Base-by-base conservation (phyloP, 1,140 invertebrate genomes). In the Pogonomyrmex barbatus region DNA sequence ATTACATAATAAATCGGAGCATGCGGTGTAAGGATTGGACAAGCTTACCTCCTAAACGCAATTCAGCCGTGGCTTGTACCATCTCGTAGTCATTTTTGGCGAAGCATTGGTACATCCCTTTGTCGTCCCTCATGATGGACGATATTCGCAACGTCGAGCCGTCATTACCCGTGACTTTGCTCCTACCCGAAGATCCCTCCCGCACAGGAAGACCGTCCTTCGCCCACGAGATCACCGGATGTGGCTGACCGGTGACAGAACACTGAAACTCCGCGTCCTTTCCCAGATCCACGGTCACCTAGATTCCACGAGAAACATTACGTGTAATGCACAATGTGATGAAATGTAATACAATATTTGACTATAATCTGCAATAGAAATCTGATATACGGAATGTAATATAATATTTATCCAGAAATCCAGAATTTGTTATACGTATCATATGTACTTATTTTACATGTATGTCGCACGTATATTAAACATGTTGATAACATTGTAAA, bases 31-130 rank as follows among this genome's bases (percentile, higher is more conserved):
- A 10, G 10, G 30, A 71, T 33, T 56, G n/a, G 14, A 2, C 4
- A 1, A 73, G 92, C 95, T 96, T 95, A 98, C 98, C 97, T 89
- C 98, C 98, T 86, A 99, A 96, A 87, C 97, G 96, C 9, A 98
- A 95, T 92, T 98, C 97, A 0, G 98, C 96, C 12, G 97, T 97
- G 0, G 97, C 97, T 92, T 98, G 97, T 33, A 97, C 97, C 95
- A 98, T 97, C 92, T 98, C 97, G 93, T 97, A 97, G 83, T 98
- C 97, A 90, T 98, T 98, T 88, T 96, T 97, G 3, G 97, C 98
- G 87, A 98, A 97, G 93, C 98, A 99, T 89, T 98, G 98, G 95
- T 98, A 99, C 96, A 98, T 97, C 4, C 98, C 98, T 85, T 97
- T 96, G 93, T 98, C 98, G 70, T 97, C 96, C 87, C 97, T 96